Evolutionary conservation across 1,140 invertebrate species (phyloP), one percentile per base, ranked within the genome.

Genomic region (Brachionus rotundiformis): DNA sequence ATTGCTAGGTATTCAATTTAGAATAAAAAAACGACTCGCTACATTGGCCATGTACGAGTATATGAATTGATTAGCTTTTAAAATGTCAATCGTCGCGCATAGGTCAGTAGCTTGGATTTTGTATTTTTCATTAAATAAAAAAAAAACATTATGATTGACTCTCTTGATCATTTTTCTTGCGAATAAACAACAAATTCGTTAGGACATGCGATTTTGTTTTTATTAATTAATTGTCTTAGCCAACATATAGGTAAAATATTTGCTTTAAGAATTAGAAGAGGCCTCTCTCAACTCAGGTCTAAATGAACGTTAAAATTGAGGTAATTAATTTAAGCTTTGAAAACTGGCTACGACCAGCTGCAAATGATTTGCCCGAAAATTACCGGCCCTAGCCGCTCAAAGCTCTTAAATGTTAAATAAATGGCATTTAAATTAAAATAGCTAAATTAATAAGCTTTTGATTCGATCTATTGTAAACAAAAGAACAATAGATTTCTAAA

Each of bases 81-180:
- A 25, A 54, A 54, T 54, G 47, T 54, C 47, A 54, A 25, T 54
- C 19, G 19, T 54, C 47, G 47, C 47, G 47, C 23, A 54, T 54
- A 68, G 63, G 63, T 68, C 63, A 68, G 63, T 36, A 68, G 29
- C 29, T 36, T 36, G 33, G 29, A 68, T 68, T 36, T 68, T 39
- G 16, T 33, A 29, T 31, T 63, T 63, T 63, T 31, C 29, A 13
- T 63, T 19, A 16, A 11, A n/a, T 29, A 68, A 31, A 68, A 8
- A 33, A 33, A 63, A 63, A 68, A 61, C 25, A 61, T 68, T 68
- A 68, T 68, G 61, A 63, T 11, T 63, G 61, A 63, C 61, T 63
- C 11, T 63, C 61, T 63, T 63, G 8, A 29, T 29, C 6, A 13
- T 29, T 29, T 29, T 19, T 27, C 29, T 68, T 36, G 16, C 11